Conservation (phyloP, 2,797 vertebrate genomes). For the Centropyge bicolor region DNA sequence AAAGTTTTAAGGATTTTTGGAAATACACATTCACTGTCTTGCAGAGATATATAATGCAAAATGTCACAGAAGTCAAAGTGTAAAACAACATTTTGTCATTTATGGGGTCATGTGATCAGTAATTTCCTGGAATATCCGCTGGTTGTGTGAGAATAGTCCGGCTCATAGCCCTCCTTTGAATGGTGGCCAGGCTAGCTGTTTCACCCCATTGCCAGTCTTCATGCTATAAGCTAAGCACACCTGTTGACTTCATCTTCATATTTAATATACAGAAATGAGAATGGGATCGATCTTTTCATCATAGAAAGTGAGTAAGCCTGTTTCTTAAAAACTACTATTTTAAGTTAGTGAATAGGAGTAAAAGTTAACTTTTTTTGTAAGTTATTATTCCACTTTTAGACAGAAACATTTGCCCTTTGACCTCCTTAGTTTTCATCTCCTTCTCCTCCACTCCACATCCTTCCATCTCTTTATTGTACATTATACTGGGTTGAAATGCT, state of each 20-base stretch:
- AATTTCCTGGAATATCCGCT: neutral
- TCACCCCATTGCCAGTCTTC: neutral
- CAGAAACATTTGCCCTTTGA: neutral
- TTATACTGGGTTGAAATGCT: neutral
- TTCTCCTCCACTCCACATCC: neutral
- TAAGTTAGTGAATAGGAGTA: neutral
- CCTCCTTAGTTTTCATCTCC: constrained; percentile 13
- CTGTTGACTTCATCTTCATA: neutral
- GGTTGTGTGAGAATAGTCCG: neutral
- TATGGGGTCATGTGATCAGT: neutral
- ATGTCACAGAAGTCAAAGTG: too few relatives aligned
- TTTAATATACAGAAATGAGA: neutral
- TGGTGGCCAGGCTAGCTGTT: neutral
- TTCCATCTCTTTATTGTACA: neutral
- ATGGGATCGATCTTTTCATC: neutral
- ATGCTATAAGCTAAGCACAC: neutral
- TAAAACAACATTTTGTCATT: neutral
- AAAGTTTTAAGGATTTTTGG: too few relatives aligned
- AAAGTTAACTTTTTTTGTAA: neutral
- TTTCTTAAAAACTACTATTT: neutral
- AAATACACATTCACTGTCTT: too few relatives aligned
- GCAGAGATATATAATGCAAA: too few relatives aligned
- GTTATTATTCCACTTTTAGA: neutral
- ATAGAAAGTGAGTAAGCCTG: neutral
- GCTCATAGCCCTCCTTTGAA: neutral